phyloP scores from a whole-genome alignment of 2,888 invertebrate genomes.

The Volucella inanis region DNA sequence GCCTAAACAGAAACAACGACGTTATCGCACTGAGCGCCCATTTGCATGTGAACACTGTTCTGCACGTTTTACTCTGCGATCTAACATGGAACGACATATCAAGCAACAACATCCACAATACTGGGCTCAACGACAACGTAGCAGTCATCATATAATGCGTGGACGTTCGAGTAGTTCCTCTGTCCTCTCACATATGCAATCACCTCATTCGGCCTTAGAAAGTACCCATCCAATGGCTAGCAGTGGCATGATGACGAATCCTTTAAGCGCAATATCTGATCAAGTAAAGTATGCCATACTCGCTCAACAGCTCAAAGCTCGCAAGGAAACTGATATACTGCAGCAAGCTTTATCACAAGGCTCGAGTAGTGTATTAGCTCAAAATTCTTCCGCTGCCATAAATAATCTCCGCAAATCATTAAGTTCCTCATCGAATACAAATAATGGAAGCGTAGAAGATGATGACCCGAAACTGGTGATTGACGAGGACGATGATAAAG shows the following conservation, averaged over 20 bases:
- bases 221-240: conserved; percentile 26
- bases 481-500: conserved; percentile 82
- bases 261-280: conserved; percentile 84
- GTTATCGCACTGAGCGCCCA: conserved; percentile 94
- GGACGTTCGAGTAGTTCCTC: conserved; percentile 79
- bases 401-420: conserved; percentile 62
- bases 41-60: conserved; percentile 96
- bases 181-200: conserved; percentile 75
- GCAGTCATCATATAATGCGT: conserved; percentile 84
- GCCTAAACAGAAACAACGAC: conserved; percentile 95
- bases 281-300: conserved; percentile 90
- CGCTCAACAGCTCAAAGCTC: conserved; percentile 89
- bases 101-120: conserved; percentile 96
- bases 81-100: conserved; percentile 97
- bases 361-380: conserved; percentile 78
- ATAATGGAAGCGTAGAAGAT: conserved; percentile 83
- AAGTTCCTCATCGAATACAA: conserved; percentile 75
- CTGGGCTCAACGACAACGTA: conserved; percentile 91
- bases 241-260: conserved; percentile 79
- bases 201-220: conserved; percentile 66
- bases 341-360: conserved; percentile 82
- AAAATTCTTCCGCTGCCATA: conserved; percentile 48
- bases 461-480: conserved; percentile 84
- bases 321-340: conserved; percentile 82
- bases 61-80: conserved; percentile 94